phyloP scores from a whole-genome alignment of 1,140 invertebrate genomes.

The Orchestia grillus region DNA sequence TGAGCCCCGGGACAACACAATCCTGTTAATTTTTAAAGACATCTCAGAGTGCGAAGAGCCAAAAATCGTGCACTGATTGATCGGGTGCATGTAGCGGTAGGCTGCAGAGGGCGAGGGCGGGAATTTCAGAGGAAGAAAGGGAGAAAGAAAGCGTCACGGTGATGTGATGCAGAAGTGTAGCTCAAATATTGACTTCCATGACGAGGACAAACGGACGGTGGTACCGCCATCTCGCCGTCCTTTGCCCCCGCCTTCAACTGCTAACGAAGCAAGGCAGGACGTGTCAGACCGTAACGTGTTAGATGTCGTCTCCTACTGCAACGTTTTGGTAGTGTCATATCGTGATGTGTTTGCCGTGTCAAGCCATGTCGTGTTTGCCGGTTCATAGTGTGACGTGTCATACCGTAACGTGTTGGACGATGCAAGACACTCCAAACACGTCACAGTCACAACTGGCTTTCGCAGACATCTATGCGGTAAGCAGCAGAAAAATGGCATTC shows the following conservation, averaged over 20 bases:
- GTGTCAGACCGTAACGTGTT: too few relatives aligned
- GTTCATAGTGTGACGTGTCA: too few relatives aligned
- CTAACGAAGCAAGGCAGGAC: background rate
- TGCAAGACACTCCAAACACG: too few relatives aligned
- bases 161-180: background rate
- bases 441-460: background rate
- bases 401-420: too few relatives aligned
- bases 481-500: background rate
- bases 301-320: too few relatives aligned
- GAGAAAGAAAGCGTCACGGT: background rate
- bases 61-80: background rate
- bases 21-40: too few relatives aligned
- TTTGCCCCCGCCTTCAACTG: too few relatives aligned
- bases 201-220: background rate
- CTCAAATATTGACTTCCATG: background rate
- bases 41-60: background rate
- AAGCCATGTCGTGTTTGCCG: too few relatives aligned
- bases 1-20: too few relatives aligned
- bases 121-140: background rate
- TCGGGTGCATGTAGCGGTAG: background rate
- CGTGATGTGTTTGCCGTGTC: too few relatives aligned
- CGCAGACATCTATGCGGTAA: background rate
- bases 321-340: too few relatives aligned
- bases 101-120: background rate
- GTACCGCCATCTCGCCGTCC: background rate